Evolutionary conservation across 2,888 invertebrate species (phyloP), one percentile per base, ranked within the genome.

Genomic region (Eristalis tenax): DNA sequence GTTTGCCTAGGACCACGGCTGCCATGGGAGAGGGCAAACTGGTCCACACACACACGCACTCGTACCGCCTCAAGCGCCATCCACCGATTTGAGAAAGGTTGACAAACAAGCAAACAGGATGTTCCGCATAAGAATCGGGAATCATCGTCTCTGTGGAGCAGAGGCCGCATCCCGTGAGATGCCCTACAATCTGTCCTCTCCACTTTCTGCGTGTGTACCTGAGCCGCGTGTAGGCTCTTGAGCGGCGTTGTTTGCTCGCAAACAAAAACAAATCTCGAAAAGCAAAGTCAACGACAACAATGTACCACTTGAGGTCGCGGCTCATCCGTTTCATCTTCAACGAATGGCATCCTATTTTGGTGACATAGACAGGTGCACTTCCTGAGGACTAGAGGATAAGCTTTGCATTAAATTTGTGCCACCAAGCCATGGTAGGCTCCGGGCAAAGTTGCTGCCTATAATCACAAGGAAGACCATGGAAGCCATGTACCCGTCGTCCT

Each of bases 51-150:
- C 43, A 18, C 50, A 18, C 4, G 15, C n/a, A 43, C 2, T 10
- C 56, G 18, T 11, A 15, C 6, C 4, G 71, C 79, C 65, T 59
- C 32, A 78, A 82, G 86, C 82, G 86, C 86, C 86, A 86, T 82
- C 65, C 59, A 64, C 38, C 32, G 26, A n/a, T 56, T 56, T 56
- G 23, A 23, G 32, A 77, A 74, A 74, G 82, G 78, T 75, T 69
- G 70, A 59, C 70, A 86, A 74, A 78, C 65, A 86, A 78, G 50
- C 38, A 81, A 82, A 82, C 86, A 86, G 86, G 86, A 86, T 82
- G 77, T 82, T 75, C 63, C 75, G 61, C 40, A 70, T 75, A 78
- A 81, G 82, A 78, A 65, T 18, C 32, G 56, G 28, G 35, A 43
- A 57, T 75, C 70, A 71, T 61, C 81, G 50, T n/a, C n/a, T 50